Conservation (phyloP, 2,888 invertebrate species). For the Gonocerus acuteangulatus region DNA sequence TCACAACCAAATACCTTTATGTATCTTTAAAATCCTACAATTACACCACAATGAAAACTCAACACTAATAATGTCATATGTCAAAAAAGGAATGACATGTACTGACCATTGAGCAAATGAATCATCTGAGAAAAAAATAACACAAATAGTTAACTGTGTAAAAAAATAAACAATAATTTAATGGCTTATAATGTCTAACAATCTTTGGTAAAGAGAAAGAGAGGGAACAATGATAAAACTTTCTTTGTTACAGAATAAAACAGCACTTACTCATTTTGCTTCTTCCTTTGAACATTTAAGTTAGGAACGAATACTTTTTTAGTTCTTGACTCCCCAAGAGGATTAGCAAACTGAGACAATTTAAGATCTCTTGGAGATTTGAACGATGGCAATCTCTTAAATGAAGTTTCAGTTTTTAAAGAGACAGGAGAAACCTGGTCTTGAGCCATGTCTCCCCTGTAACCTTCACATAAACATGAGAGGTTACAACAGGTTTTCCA, state of each 20-base stretch:
- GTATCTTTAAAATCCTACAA: too few species aligned
- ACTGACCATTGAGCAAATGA: too few species aligned
- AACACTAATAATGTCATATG: too few species aligned
- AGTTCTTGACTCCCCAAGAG: slow-evolving; percentile 27
- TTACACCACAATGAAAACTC: too few species aligned
- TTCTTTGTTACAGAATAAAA: neutral
- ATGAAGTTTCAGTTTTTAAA: slow-evolving; percentile 35
- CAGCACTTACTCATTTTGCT: slow-evolving; percentile 33
- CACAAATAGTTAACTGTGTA: too few species aligned
- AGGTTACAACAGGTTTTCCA: neutral
- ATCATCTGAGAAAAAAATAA: too few species aligned
- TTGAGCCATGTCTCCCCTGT: neutral
- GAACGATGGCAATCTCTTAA: slow-evolving; percentile 36
- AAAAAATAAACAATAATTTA: too few species aligned
- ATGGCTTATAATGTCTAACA: too few species aligned
- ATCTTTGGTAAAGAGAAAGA: too few species aligned
- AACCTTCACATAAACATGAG: neutral
- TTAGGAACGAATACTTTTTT: slow-evolving; percentile 37
- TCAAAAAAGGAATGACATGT: too few species aligned
- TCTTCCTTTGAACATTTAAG: slow-evolving; percentile 36
- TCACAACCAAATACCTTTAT: too few species aligned
- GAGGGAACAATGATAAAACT: too few species aligned
- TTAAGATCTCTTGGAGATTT: slow-evolving; percentile 36
- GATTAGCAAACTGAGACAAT: slow-evolving; percentile 33
- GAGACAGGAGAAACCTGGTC: neutral